Evolutionary conservation across 2,888 invertebrate genomes (phyloP), one percentile per base, ranked within the genome.

Genomic region (Drosophila paranaensis): DNA sequence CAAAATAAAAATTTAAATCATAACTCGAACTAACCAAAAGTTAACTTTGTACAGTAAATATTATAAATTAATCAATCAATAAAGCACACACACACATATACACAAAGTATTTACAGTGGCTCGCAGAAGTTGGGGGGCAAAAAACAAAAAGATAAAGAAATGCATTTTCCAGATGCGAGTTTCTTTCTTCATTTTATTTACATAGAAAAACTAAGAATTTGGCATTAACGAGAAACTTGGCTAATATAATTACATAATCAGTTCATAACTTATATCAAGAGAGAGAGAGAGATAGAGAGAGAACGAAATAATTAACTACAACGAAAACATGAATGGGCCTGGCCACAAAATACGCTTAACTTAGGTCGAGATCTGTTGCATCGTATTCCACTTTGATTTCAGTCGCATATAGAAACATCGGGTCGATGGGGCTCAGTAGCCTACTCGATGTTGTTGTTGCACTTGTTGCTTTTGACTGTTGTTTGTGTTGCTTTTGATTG

Each of bases 221-320:
- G 83, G 88, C 83, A 81, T 72, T 81, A 84, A 88, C 82, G 83
- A 78, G 82, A 82, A 73, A 72, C 70, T 79, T 76, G 71, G 77
- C 81, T 83, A 79, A 63, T 63, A 63, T 61, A 63, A 73, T 55
- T 63, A 77, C 70, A 71, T 20, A 20, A 20, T 66, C 50, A 64
- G 39, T 65, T 74, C 61, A 10, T 57, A 62, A 54, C 39, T 62
- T 60, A n/a, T n/a, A n/a, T n/a, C n/a, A n/a, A n/a, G n/a, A n/a
- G n/a, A n/a, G n/a, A n/a, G n/a, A n/a, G n/a, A 50, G 39, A 20
- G 14, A 53, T 20, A 20, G 25, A 53, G 35, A 50, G 37, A 39
- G 27, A 20, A 2, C 1, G 2, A 40, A 54, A 27, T 27, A 27
- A 50, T 50, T 27, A 40, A 27, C 40, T 40, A 55, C 62, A 60